Evolutionary conservation across 2,113 vertebrate species (phyloP), one percentile per base, ranked within the genome.

Genomic region (Calcarius ornatus): DNA sequence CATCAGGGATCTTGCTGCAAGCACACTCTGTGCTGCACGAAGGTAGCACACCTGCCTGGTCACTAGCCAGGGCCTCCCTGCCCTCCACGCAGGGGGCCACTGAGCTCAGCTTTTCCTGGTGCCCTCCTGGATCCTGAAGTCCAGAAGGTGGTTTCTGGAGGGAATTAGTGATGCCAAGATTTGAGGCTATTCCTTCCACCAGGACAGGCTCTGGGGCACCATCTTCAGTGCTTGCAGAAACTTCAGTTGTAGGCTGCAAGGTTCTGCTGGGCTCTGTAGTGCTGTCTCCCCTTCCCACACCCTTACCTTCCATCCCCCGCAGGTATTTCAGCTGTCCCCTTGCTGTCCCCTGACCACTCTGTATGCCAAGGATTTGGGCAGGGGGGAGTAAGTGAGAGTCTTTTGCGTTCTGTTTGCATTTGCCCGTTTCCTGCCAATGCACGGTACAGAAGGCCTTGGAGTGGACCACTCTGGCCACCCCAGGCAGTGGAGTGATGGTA

Each of bases 371-470:
- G 84, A 99, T 99, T 97, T 99, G 99, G 42, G 98, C 98, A 3
- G 99, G 98, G 15, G 99, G 99, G 7, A 99, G 86, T 4, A 97
- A 81, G 35, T 98, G 97, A 83, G 90, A 42, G 51, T 99, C 99
- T 95, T 98, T 99, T 3, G 98, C 78, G 12, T 97, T 98, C 30
- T 99, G 98, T 72, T 99, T 99, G 96, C 97, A 99, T 85, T 99
- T 98, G 82, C 99, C 99, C 1, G 98, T 99, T 96, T 99, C 99
- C 77, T 99, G 98, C 99, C 99, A 99, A 93, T 99, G 99, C 66
- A 99, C 99, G 0, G 99, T 99, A 94, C 99, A 99, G 90, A 99
- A 99, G 88, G 99, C 99, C 94, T 99, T 99, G 79, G 99, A 99
- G 98, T 99, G 99, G 12, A 99, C 99, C 27, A 99, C 99, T 4